These are phyloP conservation scores for Anodontia alba DNA, from an alignment of 2,888 invertebrate genomes.

Conservation along the genomic window DNA sequence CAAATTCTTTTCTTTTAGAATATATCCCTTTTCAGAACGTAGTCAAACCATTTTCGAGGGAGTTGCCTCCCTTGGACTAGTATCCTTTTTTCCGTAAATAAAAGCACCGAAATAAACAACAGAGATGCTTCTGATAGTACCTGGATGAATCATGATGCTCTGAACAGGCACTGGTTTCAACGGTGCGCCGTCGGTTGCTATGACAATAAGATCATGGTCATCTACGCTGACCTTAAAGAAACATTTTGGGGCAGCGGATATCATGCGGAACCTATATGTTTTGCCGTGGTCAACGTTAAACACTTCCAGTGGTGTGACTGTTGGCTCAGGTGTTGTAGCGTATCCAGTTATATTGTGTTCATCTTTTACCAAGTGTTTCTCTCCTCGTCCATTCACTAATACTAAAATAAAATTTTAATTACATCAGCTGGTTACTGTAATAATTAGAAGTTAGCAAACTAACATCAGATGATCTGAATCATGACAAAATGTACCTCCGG, in stretches of 20 bases:
- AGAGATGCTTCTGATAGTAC: too few species aligned
- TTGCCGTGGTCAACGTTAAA: constrained; percentile 60
- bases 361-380: constrained; percentile 41
- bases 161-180: constrained; percentile 56
- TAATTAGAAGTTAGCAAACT: too few species aligned
- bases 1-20: too few species aligned
- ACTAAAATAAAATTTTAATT: too few species aligned
- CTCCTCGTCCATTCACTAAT: constrained; percentile 64
- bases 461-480: too few species aligned
- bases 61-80: too few species aligned
- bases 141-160: constrained; percentile 62
- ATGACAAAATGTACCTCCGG: too few species aligned
- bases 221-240: constrained; percentile 67
- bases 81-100: too few species aligned
- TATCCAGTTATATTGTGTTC: constrained; percentile 30
- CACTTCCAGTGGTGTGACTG: constrained; percentile 65
- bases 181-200: constrained; percentile 70
- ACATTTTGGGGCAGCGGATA: constrained; percentile 63
- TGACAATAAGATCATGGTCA: constrained; percentile 60
- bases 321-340: constrained; percentile 21
- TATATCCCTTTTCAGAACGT: too few species aligned
- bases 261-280: constrained; percentile 70
- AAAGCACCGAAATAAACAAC: too few species aligned
- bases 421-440: too few species aligned
- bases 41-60: too few species aligned